phyloP scores from a whole-genome alignment of 2,113 vertebrate species.

The Dinomys branickii region DNA sequence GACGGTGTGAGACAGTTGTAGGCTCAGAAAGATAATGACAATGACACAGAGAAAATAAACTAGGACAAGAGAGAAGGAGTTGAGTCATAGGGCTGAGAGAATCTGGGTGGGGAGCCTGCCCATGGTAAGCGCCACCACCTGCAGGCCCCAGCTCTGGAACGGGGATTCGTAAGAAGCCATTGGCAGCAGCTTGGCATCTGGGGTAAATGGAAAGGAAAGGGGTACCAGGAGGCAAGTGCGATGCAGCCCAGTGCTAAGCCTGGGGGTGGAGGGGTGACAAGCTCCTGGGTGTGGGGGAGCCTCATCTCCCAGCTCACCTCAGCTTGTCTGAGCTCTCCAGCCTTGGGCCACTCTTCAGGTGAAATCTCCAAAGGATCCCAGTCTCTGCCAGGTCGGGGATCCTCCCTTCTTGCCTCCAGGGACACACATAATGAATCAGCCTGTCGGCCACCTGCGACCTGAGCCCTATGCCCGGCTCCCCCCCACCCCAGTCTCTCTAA shows the following conservation, averaged over 20 bases:
- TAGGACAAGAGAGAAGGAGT: background rate
- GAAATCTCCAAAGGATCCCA: constrained; percentile 25
- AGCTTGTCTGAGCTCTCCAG: background rate
- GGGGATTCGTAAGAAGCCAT: background rate
- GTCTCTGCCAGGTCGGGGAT: constrained; percentile 34
- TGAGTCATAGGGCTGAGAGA: background rate
- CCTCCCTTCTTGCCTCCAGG: constrained; percentile 62
- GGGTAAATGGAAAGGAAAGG: background rate
- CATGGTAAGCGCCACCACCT: constrained; percentile 28
- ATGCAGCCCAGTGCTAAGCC: background rate
- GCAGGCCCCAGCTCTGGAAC: constrained; percentile 50
- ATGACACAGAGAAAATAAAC: background rate
- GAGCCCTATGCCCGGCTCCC: background rate
- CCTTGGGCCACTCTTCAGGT: constrained; percentile 18
- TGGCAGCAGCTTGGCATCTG: constrained; percentile 18
- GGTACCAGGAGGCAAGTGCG: background rate
- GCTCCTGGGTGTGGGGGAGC: background rate
- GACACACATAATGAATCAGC: constrained; percentile 77
- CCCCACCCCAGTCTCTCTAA: constrained; percentile 30
- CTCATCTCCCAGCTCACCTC: background rate
- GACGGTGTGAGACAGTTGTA: background rate
- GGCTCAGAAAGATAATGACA: background rate
- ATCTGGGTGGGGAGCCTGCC: background rate
- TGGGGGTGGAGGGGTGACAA: background rate
- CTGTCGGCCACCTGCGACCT: constrained; percentile 73